Conservation (phyloP, 2,113 vertebrate genomes). For the Myrmophylax atrothorax region DNA sequence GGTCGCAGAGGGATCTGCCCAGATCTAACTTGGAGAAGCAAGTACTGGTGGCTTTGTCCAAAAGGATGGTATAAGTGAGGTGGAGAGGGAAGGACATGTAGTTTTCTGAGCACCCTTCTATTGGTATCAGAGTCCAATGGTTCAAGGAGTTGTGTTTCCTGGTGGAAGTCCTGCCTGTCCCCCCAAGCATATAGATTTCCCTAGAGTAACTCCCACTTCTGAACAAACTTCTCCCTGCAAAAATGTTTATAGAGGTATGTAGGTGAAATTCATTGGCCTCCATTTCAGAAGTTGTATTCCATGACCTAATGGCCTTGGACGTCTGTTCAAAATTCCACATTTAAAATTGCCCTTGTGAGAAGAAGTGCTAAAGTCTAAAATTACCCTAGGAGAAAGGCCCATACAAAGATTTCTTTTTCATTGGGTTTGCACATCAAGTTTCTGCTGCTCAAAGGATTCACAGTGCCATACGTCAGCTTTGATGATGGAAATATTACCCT, state of each 20-base stretch:
- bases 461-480: not conserved
- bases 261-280: not conserved
- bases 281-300: not conserved
- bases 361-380: not conserved
- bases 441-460: not conserved
- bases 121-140: not conserved
- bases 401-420: not conserved
- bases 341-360: not conserved
- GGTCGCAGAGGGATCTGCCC: not conserved
- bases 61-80: not conserved
- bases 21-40: not conserved
- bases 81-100: fast-evolving
- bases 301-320: not conserved
- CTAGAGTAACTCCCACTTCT: not conserved
- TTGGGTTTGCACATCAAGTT: not conserved
- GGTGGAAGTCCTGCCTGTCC: not conserved
- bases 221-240: not conserved
- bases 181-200: not conserved
- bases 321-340: not conserved
- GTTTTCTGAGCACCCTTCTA: not conserved
- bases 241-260: not conserved
- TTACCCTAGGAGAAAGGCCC: not conserved
- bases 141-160: not conserved
- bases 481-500: constrained; percentile 17
- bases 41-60: not conserved